Evolutionary conservation across 2,888 invertebrate genomes (phyloP), one percentile per base, ranked within the genome.

Genomic region (Zelleria hepariella): DNA sequence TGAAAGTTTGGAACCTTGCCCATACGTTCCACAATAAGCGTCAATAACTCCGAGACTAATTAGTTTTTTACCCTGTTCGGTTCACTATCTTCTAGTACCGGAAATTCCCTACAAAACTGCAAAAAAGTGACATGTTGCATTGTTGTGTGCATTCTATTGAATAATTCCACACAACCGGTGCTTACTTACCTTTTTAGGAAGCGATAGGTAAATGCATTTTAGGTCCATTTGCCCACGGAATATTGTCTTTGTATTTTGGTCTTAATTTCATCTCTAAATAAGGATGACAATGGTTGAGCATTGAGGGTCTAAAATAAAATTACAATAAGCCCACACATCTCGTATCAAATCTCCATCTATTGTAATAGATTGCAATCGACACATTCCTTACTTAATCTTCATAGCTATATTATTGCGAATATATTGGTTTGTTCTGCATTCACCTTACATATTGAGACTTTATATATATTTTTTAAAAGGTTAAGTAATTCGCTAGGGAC

Each of bases 321-420:
- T 53, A 53, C 53, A 5, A 23, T 23, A 20, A 23, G 23, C 53
- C 53, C 53, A 53, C 53, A 49, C 6, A 10, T 49, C 1, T 49
- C 18, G 53, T 53, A 53, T 53, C 25, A 25, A 25, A 51, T 51
- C 51, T 51, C 2, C 10, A 54, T 27, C 32, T 32, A 55, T 55
- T 55, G 32, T 55, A 32, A 8, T 32, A 55, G 55, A 55, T 55
- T 32, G 21, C 23, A 18, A 55, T 55, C 55, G 32, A 20, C 18
- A 21, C 32, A 55, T 55, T 55, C 55, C 55, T 32, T 25, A 18
- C 27, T 20, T 20, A 42, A 55, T 21, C 20, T 20, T 20, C 55
- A 55, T 55, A 27, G 55, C 21, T 55, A 32, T 55, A 55, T 55
- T 55, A 55, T 23, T 20, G 27, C 55, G 26, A 55, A 32, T 55